phyloP scores from a whole-genome alignment of 2,113 vertebrate genomes.

The Melanostigma gelatinosum region DNA sequence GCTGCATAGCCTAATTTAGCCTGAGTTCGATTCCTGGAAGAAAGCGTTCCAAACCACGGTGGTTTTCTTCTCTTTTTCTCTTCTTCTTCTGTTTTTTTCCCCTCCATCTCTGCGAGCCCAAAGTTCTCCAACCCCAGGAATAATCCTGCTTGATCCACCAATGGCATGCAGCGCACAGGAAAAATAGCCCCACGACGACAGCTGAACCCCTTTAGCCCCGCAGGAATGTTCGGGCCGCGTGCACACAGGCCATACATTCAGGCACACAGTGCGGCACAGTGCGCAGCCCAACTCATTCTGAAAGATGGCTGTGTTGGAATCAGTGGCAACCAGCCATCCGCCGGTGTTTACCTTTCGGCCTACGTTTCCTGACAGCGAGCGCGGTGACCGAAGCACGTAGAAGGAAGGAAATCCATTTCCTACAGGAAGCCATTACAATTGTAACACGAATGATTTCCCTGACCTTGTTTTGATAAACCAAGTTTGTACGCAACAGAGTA shows the following conservation, averaged over 20 bases:
- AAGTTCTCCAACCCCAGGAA: constrained; percentile 55
- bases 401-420: constrained; percentile 59
- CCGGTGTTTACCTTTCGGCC: constrained; percentile 32
- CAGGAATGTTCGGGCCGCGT: constrained; percentile 73
- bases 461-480: neutral
- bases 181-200: constrained; percentile 76
- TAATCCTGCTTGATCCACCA: constrained; percentile 74
- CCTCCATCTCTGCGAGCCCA: constrained; percentile 28
- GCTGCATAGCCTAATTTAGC: constrained; percentile 19
- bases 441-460: neutral
- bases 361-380: constrained; percentile 42
- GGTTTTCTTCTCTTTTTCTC: constrained; percentile 27
- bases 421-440: constrained; percentile 32
- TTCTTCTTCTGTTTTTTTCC: neutral
- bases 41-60: constrained; percentile 39
- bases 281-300: constrained; percentile 32
- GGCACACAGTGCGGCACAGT: constrained; percentile 37
- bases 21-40: constrained; percentile 48
- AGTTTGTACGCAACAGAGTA: neutral
- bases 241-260: constrained; percentile 53
- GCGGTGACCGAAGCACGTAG: neutral
- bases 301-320: constrained; percentile 16
- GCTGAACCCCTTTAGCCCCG: constrained; percentile 73
- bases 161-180: constrained; percentile 64
- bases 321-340: constrained; percentile 1